Base-by-base conservation (phyloP, 2,797 vertebrate species). In the Pangasius larnaudii region DNA sequence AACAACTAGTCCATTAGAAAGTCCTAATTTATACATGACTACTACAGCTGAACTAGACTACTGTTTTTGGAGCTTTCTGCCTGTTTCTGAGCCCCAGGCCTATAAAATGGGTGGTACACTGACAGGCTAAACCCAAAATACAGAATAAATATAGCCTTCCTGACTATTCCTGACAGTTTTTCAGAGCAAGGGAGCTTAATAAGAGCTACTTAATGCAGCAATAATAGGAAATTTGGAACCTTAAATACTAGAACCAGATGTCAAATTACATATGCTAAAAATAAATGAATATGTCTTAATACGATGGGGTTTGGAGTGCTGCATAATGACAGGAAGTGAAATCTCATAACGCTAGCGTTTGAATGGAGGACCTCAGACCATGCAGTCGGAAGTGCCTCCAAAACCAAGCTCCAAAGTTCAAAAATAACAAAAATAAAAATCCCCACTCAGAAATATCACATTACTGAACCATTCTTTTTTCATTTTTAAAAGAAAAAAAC, bases 231-330 rank as follows among this genome's bases (percentile, higher is more conserved):
- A 49, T 18, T 72, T 72, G 22, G 49, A 59, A 39, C 58, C 13
- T 53, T 51, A 36, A 69, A 46, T 63, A 82, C 85, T 81, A 75
- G 42, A 86, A 82, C 65, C 88, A 86, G 88, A 85, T 88, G 87
- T 81, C 49, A 85, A 88, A 88, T 85, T 46, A 88, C n/a, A 85
- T 85, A 86, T 65, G 27, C 59, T 63, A 63, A 81, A 74, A 85
- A 74, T 81, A 86, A 86, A 61, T 78, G 46, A 77, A 77, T 65
- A n/a, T 53, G 13, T 39, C 13, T 59, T 24, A 58, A 63, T 56
- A 27, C 39, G 56, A 33, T 88, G 84, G 39, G 87, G 56, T 85
- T 88, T 86, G 80, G 85, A 77, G 36, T 5, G 13, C 59, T 78
- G 13, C 24, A 8, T 86, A 78, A 89, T 58, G 69, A 77, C 67